phyloP scores from a whole-genome alignment of 30 jellyfish, hydroid and myxozoan species.

The Aurelia sp. region DNA sequence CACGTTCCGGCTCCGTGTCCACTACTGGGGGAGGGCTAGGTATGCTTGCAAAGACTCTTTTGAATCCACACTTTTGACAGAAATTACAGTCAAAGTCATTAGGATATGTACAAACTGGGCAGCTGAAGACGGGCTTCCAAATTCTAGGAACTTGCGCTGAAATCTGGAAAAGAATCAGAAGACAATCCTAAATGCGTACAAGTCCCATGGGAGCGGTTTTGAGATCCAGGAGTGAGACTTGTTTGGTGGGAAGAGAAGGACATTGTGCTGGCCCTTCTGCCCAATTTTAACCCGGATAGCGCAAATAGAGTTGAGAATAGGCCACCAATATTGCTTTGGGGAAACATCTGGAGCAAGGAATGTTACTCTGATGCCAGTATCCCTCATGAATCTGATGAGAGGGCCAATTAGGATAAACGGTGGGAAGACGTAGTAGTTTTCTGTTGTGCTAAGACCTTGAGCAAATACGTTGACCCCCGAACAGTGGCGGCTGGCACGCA shows the following conservation, averaged over 20 bases:
- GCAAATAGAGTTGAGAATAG: neutral
- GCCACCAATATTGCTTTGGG: constrained; percentile 8
- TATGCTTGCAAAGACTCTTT: too few relatives aligned
- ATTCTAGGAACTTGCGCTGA: neutral
- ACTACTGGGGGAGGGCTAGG: too few relatives aligned
- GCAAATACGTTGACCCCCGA: neutral
- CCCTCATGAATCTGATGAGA: neutral
- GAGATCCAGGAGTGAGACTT: neutral
- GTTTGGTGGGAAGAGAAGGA: too few relatives aligned
- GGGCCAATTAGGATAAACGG: neutral
- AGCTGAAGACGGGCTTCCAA: too few relatives aligned
- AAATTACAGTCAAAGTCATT: too few relatives aligned
- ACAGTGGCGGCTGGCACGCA: too few relatives aligned
- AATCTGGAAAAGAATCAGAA: neutral
- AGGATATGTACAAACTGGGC: too few relatives aligned
- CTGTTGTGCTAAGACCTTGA: neutral
- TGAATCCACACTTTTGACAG: too few relatives aligned
- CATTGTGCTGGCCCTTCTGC: too few relatives aligned
- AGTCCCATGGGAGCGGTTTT: neutral
- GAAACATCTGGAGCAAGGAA: neutral
- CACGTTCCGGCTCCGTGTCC: too few relatives aligned
- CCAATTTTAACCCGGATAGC: too few relatives aligned
- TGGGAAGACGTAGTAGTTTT: constrained; percentile 1
- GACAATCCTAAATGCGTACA: neutral
- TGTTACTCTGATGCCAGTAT: neutral